Percentiles rank a stretch among this genome's conserved stretches.
These are phyloP conservation scores for Epizoanthus fatuus DNA, from an alignment of 92 coral and sea anemone species.

Conservation along the genomic window DNA sequence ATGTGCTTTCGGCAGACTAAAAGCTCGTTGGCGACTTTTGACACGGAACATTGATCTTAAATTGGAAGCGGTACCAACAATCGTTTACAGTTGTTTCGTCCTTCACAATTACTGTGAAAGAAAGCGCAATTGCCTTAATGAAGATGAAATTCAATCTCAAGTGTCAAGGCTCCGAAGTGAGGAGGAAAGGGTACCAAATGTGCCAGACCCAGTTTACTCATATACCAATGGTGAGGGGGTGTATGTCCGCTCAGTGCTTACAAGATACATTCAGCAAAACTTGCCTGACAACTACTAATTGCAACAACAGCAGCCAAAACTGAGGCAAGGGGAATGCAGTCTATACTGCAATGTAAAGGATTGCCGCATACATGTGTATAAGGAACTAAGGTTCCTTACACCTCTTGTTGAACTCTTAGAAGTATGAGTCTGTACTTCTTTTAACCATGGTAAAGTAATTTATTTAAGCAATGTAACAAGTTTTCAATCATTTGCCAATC, in stretches of 20 bases:
- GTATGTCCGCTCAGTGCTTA: conserved; percentile 49
- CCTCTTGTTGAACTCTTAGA: too few relatives aligned
- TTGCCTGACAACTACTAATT: conserved; percentile 54
- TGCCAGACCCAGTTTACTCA: conserved; percentile 53
- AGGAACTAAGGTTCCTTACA: too few relatives aligned
- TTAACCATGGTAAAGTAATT: too few relatives aligned
- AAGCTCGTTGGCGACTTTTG: conserved; percentile 45
- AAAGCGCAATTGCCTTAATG: conserved; percentile 31
- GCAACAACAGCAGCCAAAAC: conserved; percentile 1
- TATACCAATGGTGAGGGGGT: conserved; percentile 45
- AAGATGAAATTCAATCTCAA: conserved; percentile 53
- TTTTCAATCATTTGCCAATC: too few relatives aligned
- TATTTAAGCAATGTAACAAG: too few relatives aligned
- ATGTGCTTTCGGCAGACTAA: conserved; percentile 27
- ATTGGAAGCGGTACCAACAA: conserved; percentile 42
- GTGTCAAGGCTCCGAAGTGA: conserved; percentile 41
- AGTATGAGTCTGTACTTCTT: too few relatives aligned
- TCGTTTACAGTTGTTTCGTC: conserved; percentile 41
- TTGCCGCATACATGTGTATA: too few relatives aligned
- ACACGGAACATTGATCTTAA: conserved; percentile 48
- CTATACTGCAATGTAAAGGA: not conserved
- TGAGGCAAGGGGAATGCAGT: not conserved
- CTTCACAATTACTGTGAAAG: conserved; percentile 47
- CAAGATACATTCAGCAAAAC: conserved; percentile 53
- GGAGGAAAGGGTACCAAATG: conserved; percentile 47